A percentile compares a stretch with the other conserved stretches of the same genome.
These are phyloP conservation scores for Mylabris phalerata DNA, from an alignment of 1,140 invertebrate species.

Conservation along the genomic window DNA sequence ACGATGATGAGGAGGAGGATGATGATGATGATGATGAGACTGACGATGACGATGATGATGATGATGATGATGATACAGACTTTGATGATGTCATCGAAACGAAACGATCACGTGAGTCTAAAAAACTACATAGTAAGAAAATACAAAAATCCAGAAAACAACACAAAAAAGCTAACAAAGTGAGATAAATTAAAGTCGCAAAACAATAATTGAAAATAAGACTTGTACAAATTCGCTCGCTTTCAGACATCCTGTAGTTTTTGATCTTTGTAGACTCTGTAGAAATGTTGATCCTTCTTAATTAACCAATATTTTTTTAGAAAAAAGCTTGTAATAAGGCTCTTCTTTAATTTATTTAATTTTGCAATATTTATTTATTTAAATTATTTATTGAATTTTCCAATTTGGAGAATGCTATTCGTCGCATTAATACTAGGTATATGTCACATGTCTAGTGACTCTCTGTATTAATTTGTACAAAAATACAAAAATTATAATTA, in stretches of 20 bases:
- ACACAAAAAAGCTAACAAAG: slow-evolving; percentile 30
- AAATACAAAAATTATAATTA: not conserved
- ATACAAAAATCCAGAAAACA: slow-evolving; percentile 52
- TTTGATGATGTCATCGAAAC: slow-evolving; percentile 62
- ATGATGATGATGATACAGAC: slow-evolving; percentile 65
- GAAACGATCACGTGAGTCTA: slow-evolving; percentile 73
- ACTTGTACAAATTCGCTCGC: slow-evolving; percentile 7
- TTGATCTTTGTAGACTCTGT: not conserved
- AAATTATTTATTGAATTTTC: slow-evolving; percentile 19
- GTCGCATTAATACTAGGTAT: slow-evolving; percentile 39
- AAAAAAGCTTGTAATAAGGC: not conserved
- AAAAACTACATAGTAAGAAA: slow-evolving; percentile 48
- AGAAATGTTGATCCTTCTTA: slow-evolving; percentile 14
- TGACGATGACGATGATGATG: slow-evolving; percentile 65
- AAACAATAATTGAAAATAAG: slow-evolving; percentile 9
- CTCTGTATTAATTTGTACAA: slow-evolving; percentile 14
- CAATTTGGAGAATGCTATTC: slow-evolving; percentile 21
- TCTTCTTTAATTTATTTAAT: slow-evolving; percentile 13
- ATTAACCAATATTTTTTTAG: slow-evolving; percentile 1
- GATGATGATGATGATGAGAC: slow-evolving; percentile 55
- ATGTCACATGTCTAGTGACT: slow-evolving; percentile 38
- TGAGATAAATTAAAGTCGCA: slow-evolving; percentile 20
- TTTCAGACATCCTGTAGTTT: not conserved
- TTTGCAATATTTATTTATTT: slow-evolving; percentile 27
- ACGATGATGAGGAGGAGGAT: slow-evolving; percentile 47